A percentile compares a stretch with the other conserved stretches of the same genome.
phyloP scores from a whole-genome alignment of 2,113 vertebrate genomes.

The Neolamprologus fasciatus region DNA sequence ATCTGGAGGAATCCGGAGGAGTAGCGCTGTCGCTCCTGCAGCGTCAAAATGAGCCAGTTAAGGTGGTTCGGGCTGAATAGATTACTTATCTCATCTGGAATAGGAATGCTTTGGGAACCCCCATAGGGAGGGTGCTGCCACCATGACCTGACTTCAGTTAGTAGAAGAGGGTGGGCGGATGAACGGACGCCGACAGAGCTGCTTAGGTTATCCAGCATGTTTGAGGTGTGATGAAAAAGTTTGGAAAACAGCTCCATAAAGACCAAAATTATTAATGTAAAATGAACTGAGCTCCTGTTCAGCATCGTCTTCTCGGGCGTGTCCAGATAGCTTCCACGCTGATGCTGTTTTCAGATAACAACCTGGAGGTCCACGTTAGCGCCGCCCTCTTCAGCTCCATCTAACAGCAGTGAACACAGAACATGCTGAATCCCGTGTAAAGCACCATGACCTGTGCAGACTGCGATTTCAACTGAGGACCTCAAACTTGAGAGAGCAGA shows the following conservation, averaged over 20 bases:
- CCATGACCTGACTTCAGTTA: fast-evolving
- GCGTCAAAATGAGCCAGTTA: not conserved
- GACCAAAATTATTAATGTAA: not conserved
- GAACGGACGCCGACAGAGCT: not conserved
- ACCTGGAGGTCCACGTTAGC: not conserved
- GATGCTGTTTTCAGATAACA: not conserved
- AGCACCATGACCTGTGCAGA: not conserved
- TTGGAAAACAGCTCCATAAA: not conserved
- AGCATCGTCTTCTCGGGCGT: not conserved
- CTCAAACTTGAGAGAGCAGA: not conserved
- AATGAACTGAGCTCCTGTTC: not conserved
- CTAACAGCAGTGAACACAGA: not conserved
- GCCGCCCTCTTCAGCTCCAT: not conserved
- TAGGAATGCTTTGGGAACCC: not conserved
- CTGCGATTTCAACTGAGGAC: not conserved
- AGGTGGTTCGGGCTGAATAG: not conserved
- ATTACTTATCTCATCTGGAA: not conserved
- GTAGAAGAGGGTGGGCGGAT: not conserved
- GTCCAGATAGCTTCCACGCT: fast-evolving
- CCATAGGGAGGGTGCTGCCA: not conserved
- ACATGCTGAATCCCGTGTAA: fast-evolving
- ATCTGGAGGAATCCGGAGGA: not conserved
- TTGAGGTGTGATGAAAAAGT: not conserved
- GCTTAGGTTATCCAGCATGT: fast-evolving
- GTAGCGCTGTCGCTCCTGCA: not conserved